Base-by-base conservation (phyloP, 2,888 invertebrate species). In the Cheilosia variabilis region DNA sequence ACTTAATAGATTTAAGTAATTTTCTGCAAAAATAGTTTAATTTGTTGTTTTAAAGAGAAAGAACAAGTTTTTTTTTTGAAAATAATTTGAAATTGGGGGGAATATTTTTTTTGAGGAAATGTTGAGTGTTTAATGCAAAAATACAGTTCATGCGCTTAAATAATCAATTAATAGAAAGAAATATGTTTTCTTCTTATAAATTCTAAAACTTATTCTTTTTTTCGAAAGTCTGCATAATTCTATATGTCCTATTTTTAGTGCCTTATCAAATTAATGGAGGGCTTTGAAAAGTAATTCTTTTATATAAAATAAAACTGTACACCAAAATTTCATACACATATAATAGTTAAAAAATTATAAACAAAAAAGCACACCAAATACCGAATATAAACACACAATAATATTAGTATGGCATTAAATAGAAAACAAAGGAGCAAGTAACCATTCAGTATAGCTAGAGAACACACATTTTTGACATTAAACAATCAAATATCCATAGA, bases 61-160 rank as follows among this genome's bases (percentile, higher is more conserved):
- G 43, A 52, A 60, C 17, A 13, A 31, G 31, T 17, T 66, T 45
- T 53, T 60, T 52, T 15, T 37, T 34, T 34, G 45, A 27, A 31
- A 27, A 47, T 62, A 19, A 13, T 37, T 55, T 43, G 4, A 7
- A 45, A 45, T 47, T 47, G 9, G 2, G 1, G 45, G 45, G 45
- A n/a, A 7, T n/a, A 45, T 45, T 45, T n/a, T 7, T 7, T 50
- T 47, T 34, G 9, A 10, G 34, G 43, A 57, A 27, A 72, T 72
- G n/a, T 77, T 84, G 84, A 84, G 53, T 84, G 84, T 84, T 84
- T 84, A 84, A 84, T 84, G 80, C 50, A 79, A 63, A 78, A 69
- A 57, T 71, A 66, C 58, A 65, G 69, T 71, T 66, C 47, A 76
- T 79, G 69, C 52, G 52, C 27, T 19, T 27, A 24, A 24, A 31